Evolutionary conservation across 2,797 vertebrate genomes (phyloP), one percentile per base, ranked within the genome.

Genomic region (Champsocephalus gunnari): DNA sequence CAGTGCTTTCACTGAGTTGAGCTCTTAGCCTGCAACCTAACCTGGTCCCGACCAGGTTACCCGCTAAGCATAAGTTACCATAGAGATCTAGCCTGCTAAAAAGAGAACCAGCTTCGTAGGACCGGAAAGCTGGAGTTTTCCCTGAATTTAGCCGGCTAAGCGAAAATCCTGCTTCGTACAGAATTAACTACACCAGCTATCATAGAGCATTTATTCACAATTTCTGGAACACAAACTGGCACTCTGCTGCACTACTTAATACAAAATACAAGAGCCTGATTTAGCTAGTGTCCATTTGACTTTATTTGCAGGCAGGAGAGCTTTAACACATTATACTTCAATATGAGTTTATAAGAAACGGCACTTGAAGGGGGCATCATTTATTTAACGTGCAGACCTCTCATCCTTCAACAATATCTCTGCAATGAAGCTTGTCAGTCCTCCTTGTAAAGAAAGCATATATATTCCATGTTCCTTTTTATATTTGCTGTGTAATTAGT

Each of bases 401-500:
- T 13, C 4, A 11, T 49, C 64, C 16, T 62, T 73, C 49, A 17
- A 59, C 38, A 61, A 9, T 11, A 47, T 17, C 66, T 66, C 19
- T 21, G 45, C 34, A 34, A 1, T 16, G 62, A 48, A 63, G 34
- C 50, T 21, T 5, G 6, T 70, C 28, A 2, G 12, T 65, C 49
- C 19, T 45, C 4, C 21, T 66, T 19, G 12, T n/a, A 45, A 53
- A 65, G 17, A 71, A 55, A 61, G 5, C 41, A 24, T 44, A 57
- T 49, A 41, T 60, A 48, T 73, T 69, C 64, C 53, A 44, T 45
- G n/a, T 38, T 66, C 70, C 32, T 10, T 38, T 28, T 82, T 72
- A 74, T 79, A 87, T 81, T 72, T 73, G 45, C 77, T 8, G n/a
- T 73, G 54, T 77, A 71, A 80, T 85, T 79, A 74, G 50, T 51